A percentile compares a stretch with the other conserved stretches of the same genome.
phyloP scores from a whole-genome alignment of 2,888 invertebrate genomes.

The Agelastica alni region DNA sequence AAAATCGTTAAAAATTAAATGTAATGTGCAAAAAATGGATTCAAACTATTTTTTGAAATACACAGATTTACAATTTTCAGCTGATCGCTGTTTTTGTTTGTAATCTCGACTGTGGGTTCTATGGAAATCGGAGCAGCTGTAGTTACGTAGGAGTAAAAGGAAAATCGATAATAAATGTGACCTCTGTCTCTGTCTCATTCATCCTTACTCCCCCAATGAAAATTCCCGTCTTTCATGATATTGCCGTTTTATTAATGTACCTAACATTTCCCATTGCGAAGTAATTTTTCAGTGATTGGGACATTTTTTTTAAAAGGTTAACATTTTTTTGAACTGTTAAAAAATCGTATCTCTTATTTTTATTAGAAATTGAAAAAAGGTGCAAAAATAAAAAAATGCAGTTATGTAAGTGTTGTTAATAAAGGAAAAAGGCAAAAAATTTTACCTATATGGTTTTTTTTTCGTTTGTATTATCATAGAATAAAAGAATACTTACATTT shows the following conservation, averaged over 20 bases:
- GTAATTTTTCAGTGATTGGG: too few species aligned
- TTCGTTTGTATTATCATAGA: too few species aligned
- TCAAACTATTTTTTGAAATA: not conserved
- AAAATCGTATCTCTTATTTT: too few species aligned
- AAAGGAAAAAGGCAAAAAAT: too few species aligned
- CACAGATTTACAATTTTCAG: conserved; percentile 10
- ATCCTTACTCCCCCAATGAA: conserved; percentile 13
- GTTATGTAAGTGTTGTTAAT: too few species aligned
- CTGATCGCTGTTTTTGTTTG: conserved; percentile 23
- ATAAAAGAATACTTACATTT: too few species aligned
- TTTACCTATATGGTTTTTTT: too few species aligned
- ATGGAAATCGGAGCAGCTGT: conserved; percentile 15
- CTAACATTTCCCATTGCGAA: too few species aligned
- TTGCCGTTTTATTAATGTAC: not conserved
- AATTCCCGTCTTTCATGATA: conserved; percentile 2
- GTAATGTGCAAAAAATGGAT: not conserved
- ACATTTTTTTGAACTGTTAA: too few species aligned
- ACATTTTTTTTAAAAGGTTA: too few species aligned
- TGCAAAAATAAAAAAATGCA: too few species aligned
- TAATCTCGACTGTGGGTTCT: conserved; percentile 1
- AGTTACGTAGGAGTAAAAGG: conserved; percentile 13
- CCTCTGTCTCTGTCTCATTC: conserved; percentile 21
- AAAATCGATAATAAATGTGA: conserved; percentile 16
- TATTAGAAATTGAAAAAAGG: too few species aligned
- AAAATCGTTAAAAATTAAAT: not conserved